These are phyloP conservation scores for Pipistrellus pipistrellus DNA, from an alignment of 2,797 vertebrate genomes.

Conservation along the genomic window DNA sequence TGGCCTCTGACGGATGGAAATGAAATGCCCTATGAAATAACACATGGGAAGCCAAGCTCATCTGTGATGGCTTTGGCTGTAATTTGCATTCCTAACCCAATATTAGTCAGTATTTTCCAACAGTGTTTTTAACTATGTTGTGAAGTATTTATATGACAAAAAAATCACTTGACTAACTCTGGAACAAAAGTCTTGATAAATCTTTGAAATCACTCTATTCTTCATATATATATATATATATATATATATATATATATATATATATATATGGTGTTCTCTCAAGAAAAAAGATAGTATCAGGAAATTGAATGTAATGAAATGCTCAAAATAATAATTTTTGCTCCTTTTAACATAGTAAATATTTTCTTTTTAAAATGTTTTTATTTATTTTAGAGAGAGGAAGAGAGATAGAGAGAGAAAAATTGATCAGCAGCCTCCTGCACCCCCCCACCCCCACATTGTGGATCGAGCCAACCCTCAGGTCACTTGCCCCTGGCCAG, in stretches of 20 bases:
- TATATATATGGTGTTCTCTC: not conserved
- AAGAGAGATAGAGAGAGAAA: no score
- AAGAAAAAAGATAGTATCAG: slow-evolving; percentile 50
- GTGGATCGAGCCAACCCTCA: no score
- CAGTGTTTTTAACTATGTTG: slow-evolving; percentile 26
- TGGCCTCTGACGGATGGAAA: slow-evolving; percentile 37
- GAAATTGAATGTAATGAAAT: slow-evolving; percentile 68
- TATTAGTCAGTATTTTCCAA: not conserved
- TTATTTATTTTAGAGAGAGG: no score
- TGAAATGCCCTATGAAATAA: slow-evolving; percentile 64
- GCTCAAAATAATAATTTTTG: slow-evolving; percentile 56
- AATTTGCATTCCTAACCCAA: slow-evolving; percentile 34
- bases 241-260: not conserved
- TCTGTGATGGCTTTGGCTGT: not conserved
- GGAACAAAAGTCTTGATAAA: slow-evolving; percentile 68
- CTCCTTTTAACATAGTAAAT: slow-evolving; percentile 26
- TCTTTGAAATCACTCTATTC: slow-evolving; percentile 64
- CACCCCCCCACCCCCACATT: no score
- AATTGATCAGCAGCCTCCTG: no score
- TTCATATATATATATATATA: slow-evolving; percentile 30
- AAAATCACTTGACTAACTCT: slow-evolving; percentile 53
- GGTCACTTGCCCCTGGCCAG: no score
- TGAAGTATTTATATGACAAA: slow-evolving; percentile 63
- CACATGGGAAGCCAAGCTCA: not conserved
- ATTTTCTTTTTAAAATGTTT: no score